Evolutionary conservation across 2,113 vertebrate species (phyloP), one percentile per base, ranked within the genome.

Genomic region (Grus americana): DNA sequence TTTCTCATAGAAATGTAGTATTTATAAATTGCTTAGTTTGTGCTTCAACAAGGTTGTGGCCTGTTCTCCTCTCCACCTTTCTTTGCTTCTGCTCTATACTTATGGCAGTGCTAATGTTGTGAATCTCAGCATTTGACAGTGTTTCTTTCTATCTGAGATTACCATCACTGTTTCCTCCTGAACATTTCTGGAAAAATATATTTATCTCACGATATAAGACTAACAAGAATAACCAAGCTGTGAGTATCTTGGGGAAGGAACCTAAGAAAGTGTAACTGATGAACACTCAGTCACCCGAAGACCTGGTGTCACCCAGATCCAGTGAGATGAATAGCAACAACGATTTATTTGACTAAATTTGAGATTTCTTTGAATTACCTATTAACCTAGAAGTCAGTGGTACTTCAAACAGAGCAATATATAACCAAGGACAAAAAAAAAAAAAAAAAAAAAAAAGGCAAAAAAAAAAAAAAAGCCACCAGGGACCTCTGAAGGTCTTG

Each of bases 1-100:
- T 96, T 94, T 93, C 79, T 93, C 44, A 14, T 46, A 92, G 92
- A 86, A 95, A 92, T 89, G 78, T 63, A 75, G 89, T 73, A 84
- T 96, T 96, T 96, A 94, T 93, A 88, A 96, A 95, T 95, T 84
- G 93, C 58, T 96, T 26, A 92, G 84, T 71, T 65, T 63, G 88
- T 79, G 21, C 13, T 30, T 42, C 89, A 40, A 46, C 72, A 36
- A 54, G 72, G 36, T 93, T 94, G 91, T 42, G 58, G 36, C 49
- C 89, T 67, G 32, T 83, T 97, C 38, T 74, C 36, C 87, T 91
- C 52, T 81, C 46, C 84, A 29, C 78, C 73, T 90, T 42, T 27
- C 40, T 91, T 67, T 81, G 44, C 72, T 61, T 61, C 78, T 94
- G 47, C 61, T 92, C 26, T 42, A 9, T n/a, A 20, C 18, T 71